A percentile compares a stretch with the other conserved stretches of the same genome.
phyloP scores from a whole-genome alignment of 2,888 invertebrate genomes.

The Folsomia candida region DNA sequence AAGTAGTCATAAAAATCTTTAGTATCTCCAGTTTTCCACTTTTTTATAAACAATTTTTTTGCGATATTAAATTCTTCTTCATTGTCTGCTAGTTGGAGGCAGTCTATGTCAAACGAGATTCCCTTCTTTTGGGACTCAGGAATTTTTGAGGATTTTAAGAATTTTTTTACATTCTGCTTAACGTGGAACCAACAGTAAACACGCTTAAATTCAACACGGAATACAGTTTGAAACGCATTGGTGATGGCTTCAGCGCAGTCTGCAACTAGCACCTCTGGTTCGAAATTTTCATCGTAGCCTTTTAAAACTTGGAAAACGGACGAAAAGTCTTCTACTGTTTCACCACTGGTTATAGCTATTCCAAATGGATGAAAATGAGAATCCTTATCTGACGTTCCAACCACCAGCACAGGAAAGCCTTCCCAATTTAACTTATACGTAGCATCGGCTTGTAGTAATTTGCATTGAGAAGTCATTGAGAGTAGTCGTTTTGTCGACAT shows the following conservation, averaged over 20 bases:
- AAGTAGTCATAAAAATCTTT: no score
- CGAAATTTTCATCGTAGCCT: no score
- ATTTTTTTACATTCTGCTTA: background rate
- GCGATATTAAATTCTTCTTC: no score
- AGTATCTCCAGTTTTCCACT: no score
- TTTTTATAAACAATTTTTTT: no score
- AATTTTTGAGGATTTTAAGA: no score
- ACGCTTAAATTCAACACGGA: constrained; percentile 1
- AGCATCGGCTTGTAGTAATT: constrained; percentile 15
- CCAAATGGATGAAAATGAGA: constrained; percentile 22
- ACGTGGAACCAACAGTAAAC: constrained; percentile 24
- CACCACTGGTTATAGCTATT: constrained; percentile 1
- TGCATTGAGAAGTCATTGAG: background rate
- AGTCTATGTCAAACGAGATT: no score
- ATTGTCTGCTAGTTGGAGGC: no score
- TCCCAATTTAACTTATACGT: constrained; percentile 24
- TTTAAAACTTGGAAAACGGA: no score
- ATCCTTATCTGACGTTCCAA: constrained; percentile 18
- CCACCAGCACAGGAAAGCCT: constrained; percentile 22
- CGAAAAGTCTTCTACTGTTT: constrained; percentile 21
- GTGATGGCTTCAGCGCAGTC: constrained; percentile 28
- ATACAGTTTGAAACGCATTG: constrained; percentile 7
- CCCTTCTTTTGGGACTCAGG: no score
- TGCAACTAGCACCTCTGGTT: constrained; percentile 15
- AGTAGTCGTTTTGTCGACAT: constrained; percentile 12